Percentiles rank a stretch among this genome's conserved stretches.
Conservation (phyloP, 1,140 invertebrate species). For the Drosophila guanche region DNA sequence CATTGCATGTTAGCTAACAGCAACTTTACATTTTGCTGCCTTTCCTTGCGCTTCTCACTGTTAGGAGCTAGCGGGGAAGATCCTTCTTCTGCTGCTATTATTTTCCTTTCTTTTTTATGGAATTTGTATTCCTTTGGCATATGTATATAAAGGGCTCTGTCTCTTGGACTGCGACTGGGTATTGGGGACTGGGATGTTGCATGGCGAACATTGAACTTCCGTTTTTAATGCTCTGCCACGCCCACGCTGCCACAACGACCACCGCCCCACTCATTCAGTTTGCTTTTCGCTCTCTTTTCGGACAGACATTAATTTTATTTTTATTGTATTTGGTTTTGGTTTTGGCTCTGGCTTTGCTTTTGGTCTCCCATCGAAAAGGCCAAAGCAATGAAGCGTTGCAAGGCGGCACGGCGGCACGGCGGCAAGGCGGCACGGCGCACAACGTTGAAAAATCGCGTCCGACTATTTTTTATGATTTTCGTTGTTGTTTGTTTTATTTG, state of each 20-base stretch:
- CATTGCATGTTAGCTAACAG: no score
- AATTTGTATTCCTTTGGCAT: constrained; percentile 7
- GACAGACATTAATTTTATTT: constrained; percentile 63
- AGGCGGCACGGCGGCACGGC: constrained; percentile 64
- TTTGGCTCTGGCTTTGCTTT: constrained; percentile 26
- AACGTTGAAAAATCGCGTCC: constrained; percentile 68
- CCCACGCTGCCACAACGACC: constrained; percentile 28
- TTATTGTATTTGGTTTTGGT: constrained; percentile 58
- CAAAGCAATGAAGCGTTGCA: constrained; percentile 73
- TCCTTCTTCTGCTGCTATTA: not conserved
- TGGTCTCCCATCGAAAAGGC: constrained; percentile 5
- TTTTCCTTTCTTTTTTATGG: constrained; percentile 6
- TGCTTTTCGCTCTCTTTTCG: constrained; percentile 19
- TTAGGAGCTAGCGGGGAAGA: not conserved
- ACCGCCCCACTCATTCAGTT: constrained; percentile 38
- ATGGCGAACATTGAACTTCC: constrained; percentile 65
- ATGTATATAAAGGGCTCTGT: no score
- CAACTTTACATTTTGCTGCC: constrained; percentile 21
- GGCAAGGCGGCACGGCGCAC: constrained; percentile 51
- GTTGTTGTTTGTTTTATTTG: constrained; percentile 8
- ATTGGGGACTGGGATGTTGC: no score
- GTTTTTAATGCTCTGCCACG: constrained; percentile 51
- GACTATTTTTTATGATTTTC: constrained; percentile 75
- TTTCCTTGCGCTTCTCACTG: constrained; percentile 33
- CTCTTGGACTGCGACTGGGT: no score